Conservation (phyloP, 2,888 invertebrate species). For the Nephrotoma flavescens region DNA sequence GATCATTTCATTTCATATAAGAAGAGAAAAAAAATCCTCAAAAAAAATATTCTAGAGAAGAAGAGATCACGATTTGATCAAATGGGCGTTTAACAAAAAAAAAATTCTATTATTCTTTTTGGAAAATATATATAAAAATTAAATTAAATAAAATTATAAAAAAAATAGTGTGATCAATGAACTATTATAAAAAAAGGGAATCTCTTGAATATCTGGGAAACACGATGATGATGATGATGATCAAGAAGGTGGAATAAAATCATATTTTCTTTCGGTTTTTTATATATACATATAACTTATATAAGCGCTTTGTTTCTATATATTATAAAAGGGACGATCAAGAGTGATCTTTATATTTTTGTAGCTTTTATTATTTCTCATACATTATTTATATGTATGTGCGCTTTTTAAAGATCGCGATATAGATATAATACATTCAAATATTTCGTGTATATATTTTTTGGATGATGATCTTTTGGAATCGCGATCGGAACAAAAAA, state of each 20-base stretch:
- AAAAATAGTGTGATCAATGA: background rate
- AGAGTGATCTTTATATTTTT: background rate
- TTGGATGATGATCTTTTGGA: background rate
- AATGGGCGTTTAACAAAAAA: constrained; percentile 2
- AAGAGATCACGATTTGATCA: constrained; percentile 4
- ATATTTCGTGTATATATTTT: background rate
- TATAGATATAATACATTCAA: background rate
- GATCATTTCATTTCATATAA: constrained; percentile 15
- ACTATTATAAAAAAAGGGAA: constrained; percentile 2
- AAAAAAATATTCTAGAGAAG: background rate
- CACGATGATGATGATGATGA: background rate
- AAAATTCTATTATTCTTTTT: background rate
- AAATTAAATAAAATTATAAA: background rate
- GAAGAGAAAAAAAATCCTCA: background rate
- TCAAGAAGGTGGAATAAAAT: background rate
- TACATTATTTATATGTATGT: background rate
- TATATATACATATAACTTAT: background rate
- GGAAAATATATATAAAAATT: background rate
- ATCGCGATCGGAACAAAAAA: background rate
- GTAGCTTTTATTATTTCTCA: background rate
- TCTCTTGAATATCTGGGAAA: background rate
- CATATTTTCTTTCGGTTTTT: background rate
- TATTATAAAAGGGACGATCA: background rate
- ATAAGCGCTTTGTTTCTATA: background rate
- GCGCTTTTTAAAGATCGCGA: background rate